These are phyloP conservation scores for Diarsia rubi DNA, from an alignment of 2,888 invertebrate species.

Conservation along the genomic window DNA sequence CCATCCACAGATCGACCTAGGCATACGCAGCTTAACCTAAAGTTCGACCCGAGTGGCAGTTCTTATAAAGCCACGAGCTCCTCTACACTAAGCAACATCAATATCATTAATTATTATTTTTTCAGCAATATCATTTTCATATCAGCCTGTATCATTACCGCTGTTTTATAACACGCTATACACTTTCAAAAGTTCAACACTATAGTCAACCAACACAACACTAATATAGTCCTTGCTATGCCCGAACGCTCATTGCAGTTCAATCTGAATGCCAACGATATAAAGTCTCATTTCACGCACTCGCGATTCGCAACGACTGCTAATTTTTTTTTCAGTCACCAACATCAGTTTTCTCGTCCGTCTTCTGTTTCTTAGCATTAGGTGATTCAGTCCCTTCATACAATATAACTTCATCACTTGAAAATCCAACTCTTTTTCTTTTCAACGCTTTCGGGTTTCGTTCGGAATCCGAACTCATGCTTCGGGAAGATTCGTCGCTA, in stretches of 20 bases:
- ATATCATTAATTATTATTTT: too few species aligned
- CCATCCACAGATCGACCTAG: too few species aligned
- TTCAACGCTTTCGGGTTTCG: constrained; percentile 74
- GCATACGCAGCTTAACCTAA: too few species aligned
- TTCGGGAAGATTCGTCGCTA: constrained; percentile 79
- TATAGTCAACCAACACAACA: constrained; percentile 25
- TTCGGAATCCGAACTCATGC: constrained; percentile 72
- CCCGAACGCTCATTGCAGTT: constrained; percentile 9
- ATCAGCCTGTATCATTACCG: constrained; percentile 12
- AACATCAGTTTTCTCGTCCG: constrained; percentile 55
- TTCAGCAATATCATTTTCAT: constrained; percentile 4
- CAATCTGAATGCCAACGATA: not conserved
- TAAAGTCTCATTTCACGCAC: not conserved
- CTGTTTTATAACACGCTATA: not conserved
- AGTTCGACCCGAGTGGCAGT: too few species aligned
- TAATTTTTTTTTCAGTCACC: constrained; percentile 52
- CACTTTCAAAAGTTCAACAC: constrained; percentile 36
- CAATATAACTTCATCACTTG: constrained; percentile 72
- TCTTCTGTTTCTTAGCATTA: constrained; percentile 59
- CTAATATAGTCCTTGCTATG: constrained; percentile 11
- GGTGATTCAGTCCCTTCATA: constrained; percentile 58
- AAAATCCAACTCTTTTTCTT: constrained; percentile 77
- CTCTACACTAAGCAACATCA: too few species aligned
- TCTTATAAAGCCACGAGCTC: too few species aligned
- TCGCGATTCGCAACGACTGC: not conserved